phyloP scores from a whole-genome alignment of 1,140 invertebrate species.

The Drosophila leontia region DNA sequence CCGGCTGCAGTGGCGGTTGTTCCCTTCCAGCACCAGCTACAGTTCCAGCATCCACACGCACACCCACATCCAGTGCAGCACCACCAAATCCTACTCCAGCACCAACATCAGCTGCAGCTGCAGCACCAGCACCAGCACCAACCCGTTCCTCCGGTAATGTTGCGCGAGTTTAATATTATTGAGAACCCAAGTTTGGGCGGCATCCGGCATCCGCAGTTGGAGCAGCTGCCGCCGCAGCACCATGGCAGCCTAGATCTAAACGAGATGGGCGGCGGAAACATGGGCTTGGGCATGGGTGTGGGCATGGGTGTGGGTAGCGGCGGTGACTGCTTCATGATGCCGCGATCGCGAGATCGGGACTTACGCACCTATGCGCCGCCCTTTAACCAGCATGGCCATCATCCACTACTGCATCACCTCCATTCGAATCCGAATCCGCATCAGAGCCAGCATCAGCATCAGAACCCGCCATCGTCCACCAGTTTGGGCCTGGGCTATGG shows the following conservation, averaged over 20 bases:
- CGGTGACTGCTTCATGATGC: slow-evolving; percentile 67
- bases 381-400: slow-evolving; percentile 75
- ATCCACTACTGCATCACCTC: slow-evolving; percentile 72
- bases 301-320: slow-evolving; percentile 25
- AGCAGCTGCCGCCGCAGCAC: slow-evolving; percentile 62
- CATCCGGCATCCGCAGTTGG: slow-evolving; percentile 56
- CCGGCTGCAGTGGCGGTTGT: slow-evolving; percentile 49
- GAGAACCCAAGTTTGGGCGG: slow-evolving; percentile 80
- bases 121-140: slow-evolving; percentile 61
- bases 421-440: slow-evolving; percentile 54
- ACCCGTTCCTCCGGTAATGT: slow-evolving; percentile 78
- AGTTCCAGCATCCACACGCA: slow-evolving; percentile 32
- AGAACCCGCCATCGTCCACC: slow-evolving; percentile 64
- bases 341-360: slow-evolving; percentile 32
- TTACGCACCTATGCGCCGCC: slow-evolving; percentile 58
- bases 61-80: slow-evolving; percentile 31
- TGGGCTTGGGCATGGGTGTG: slow-evolving; percentile 11
- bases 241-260: slow-evolving; percentile 41
- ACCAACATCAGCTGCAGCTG: slow-evolving; percentile 54
- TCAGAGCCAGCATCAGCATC: slow-evolving; percentile 42
- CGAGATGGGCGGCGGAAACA: slow-evolving; percentile 22
- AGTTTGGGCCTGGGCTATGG: slow-evolving; percentile 81
- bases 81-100: slow-evolving; percentile 54
- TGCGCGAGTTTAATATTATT: slow-evolving; percentile 84
- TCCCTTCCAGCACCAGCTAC: slow-evolving; percentile 35